Base-by-base conservation (phyloP, 37 sponge, comb jelly and placozoan genomes). In the Theonella swinhoei region DNA sequence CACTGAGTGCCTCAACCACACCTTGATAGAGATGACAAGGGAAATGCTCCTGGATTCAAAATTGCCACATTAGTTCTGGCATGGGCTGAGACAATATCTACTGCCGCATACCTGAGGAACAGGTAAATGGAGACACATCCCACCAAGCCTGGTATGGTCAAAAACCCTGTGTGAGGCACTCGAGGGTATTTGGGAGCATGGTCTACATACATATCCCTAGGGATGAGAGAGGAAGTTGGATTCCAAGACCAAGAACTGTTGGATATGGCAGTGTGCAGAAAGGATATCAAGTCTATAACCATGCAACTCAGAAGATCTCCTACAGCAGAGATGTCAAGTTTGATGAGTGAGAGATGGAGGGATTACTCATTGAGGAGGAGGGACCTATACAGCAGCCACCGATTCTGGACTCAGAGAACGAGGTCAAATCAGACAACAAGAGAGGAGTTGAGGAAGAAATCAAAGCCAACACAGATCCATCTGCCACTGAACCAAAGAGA, bases 91-190 rank as follows among this genome's bases (percentile, higher is more conserved):
- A 42, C 66, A 23, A 33, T 30, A 29, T 73, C 43, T 8, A 73
- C 75, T 35, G 75, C 75, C 75, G 47, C 41, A 35, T 73, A 73
- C 68, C 30, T 67, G 68, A 67, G 30, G 30, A 67, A 67, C 23
- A 67, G 68, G 38, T 71, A 11, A 24, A 67, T 11, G 68, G 68
- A 67, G 23, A 9, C 8, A 67, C 28, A 9, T 26, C 68, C n/a
- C 68, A 67, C 30, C 26, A 67, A 26, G 28, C 68, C 30, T 67
- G 68, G 68, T 67, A 28, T 24, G 68, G 68, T 14, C 68, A 24
- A 22, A n/a, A n/a, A n/a, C n/a, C n/a, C 61, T 59, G 61, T 59
- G 61, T 59, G 61, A 14, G 20, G 61, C 61, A 59, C 20, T 22
- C 61, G 20, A 14, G 19, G 19, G 20, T 20, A 59, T 59, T 22